Evolutionary conservation across 2,113 vertebrate species (phyloP).

Genomic region (Dromaius novaehollandiae): DNA sequence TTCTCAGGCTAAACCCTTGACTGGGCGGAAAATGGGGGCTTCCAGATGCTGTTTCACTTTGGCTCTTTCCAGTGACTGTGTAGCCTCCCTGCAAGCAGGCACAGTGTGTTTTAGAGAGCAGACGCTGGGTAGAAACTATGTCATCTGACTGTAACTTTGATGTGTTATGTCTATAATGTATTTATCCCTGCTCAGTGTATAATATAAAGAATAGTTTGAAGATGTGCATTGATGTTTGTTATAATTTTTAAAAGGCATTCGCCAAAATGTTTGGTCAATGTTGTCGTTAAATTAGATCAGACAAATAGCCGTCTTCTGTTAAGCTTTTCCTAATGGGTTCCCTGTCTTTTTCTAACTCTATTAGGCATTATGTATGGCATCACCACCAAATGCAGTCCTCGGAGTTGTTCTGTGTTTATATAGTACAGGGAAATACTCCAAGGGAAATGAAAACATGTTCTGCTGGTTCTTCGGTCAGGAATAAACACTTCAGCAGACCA

Average conservation of each 20-base stretch:
- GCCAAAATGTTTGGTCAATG: not conserved
- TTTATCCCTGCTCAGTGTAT: not conserved
- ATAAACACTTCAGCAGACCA: not conserved
- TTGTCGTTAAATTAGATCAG: constrained; percentile 50
- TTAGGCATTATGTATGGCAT: constrained; percentile 43
- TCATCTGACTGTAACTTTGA: constrained; percentile 3
- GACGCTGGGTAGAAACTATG: not conserved
- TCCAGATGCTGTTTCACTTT: not conserved
- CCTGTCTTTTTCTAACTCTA: constrained; percentile 29
- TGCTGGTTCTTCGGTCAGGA: not conserved
- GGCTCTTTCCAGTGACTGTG: not conserved
- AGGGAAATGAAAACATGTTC: not conserved
- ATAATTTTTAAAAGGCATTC: not conserved
- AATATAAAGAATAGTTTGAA: constrained; percentile 5
- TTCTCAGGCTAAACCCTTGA: constrained; percentile 75
- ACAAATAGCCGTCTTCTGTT: constrained; percentile 29
- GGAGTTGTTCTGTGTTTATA: not conserved
- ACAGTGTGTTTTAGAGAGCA: not conserved
- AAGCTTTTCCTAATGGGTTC: constrained; percentile 55
- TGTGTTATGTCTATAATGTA: constrained; percentile 5
- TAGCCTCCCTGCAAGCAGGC: not conserved
- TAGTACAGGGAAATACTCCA: not conserved
- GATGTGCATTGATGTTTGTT: not conserved
- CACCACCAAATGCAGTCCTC: constrained; percentile 12
- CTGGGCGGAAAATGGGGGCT: not conserved